These are phyloP conservation scores for Pygocentrus nattereri DNA, from an alignment of 2,797 vertebrate species.

Conservation along the genomic window DNA sequence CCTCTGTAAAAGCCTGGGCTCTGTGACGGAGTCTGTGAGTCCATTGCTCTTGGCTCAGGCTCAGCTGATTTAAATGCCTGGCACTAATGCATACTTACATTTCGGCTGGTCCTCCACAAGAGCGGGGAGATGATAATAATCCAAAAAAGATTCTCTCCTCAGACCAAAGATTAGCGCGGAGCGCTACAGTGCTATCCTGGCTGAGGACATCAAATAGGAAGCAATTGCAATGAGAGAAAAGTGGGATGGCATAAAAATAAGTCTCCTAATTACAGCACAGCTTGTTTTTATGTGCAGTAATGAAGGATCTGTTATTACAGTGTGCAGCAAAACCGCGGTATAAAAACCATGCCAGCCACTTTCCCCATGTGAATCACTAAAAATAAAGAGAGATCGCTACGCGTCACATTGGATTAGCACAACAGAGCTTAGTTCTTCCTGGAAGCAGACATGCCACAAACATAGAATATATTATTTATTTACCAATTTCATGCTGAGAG, in stretches of 20 bases:
- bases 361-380: conserved; percentile 43
- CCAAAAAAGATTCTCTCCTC: conserved; percentile 31
- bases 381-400: conserved; percentile 37
- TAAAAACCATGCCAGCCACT: conserved; percentile 26
- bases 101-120: conserved; percentile 21
- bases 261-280: conserved; percentile 21
- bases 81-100: conserved; percentile 1
- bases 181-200: not conserved
- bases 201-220: conserved; percentile 13
- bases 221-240: not conserved
- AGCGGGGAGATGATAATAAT: conserved; percentile 37
- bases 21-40: conserved; percentile 23
- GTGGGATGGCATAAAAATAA: not conserved
- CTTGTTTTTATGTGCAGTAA: conserved; percentile 26
- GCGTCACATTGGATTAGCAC: conserved; percentile 31
- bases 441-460: conserved; percentile 36
- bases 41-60: conserved; percentile 38
- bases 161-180: conserved; percentile 19
- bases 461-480: conserved; percentile 24
- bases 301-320: conserved; percentile 31
- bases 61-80: conserved; percentile 48
- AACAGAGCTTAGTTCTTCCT: conserved; percentile 32
- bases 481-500: not conserved
- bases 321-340: conserved; percentile 33
- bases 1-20: conserved; percentile 39